Conservation (phyloP, 1,140 invertebrate genomes). For the Trinorchestia longiramus region DNA sequence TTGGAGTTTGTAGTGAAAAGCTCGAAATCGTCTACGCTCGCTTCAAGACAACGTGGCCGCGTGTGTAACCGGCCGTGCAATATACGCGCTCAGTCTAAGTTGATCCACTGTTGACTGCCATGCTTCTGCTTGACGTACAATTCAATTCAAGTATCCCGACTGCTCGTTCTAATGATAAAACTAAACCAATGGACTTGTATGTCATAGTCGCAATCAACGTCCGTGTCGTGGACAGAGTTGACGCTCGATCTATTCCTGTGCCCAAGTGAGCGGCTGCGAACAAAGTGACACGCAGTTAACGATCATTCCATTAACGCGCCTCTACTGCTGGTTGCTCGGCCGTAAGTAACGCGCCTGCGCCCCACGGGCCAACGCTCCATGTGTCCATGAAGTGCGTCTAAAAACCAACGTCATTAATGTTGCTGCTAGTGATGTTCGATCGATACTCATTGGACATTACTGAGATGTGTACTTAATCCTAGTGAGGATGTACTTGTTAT, state of each 20-base stretch:
- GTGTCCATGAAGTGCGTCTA: not conserved
- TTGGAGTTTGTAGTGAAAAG: not conserved
- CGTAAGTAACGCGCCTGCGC: not conserved
- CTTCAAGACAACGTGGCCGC: not conserved
- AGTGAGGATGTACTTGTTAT: not conserved
- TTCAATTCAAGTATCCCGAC: not conserved
- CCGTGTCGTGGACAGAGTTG: not conserved
- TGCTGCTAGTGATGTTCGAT: not conserved
- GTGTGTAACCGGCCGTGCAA: not conserved
- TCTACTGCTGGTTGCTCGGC: not conserved
- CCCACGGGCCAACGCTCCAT: not conserved
- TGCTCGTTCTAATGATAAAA: not conserved
- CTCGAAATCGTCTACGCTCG: not conserved
- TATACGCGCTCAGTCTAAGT: not conserved
- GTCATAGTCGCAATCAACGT: not conserved
- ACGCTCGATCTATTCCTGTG: not conserved
- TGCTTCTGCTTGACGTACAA: not conserved
- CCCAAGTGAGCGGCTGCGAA: not conserved
- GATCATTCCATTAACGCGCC: not conserved
- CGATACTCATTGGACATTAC: not conserved
- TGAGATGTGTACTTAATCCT: not conserved
- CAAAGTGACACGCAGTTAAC: not conserved
- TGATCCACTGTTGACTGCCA: not conserved
- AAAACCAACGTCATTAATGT: not conserved
- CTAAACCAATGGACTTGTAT: not conserved